Conservation (phyloP, 2,888 invertebrate genomes). For the Autographa gamma region DNA sequence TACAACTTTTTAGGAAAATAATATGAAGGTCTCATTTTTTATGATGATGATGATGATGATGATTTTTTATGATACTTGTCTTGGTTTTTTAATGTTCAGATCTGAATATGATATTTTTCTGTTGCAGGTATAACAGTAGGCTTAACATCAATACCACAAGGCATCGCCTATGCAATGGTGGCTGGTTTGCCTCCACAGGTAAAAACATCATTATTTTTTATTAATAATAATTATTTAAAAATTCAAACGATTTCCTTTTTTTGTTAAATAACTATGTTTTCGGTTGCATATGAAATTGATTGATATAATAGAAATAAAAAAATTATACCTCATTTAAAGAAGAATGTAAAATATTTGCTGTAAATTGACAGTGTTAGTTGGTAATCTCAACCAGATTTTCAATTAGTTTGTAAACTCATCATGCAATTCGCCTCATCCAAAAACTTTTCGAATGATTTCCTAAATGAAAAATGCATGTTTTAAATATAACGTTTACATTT, state of each 20-base stretch:
- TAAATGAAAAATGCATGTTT: neutral
- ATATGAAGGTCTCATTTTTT: too few species aligned
- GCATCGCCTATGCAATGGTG: conserved; percentile 94
- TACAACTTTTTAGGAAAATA: too few species aligned
- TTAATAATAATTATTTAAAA: too few species aligned
- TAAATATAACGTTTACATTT: conserved; percentile 25
- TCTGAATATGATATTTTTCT: neutral
- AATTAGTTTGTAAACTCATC: too few species aligned
- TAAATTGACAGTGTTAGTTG: too few species aligned
- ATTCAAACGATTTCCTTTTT: too few species aligned
- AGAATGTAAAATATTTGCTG: neutral
- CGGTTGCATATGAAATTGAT: too few species aligned
- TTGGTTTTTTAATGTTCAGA: neutral
- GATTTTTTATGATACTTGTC: too few species aligned
- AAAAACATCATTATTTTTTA: conserved; percentile 71
- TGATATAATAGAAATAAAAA: too few species aligned
- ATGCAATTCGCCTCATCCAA: neutral
- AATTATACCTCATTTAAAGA: neutral
- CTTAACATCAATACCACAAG: conserved; percentile 94
- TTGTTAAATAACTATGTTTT: too few species aligned
- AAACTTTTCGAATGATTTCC: neutral
- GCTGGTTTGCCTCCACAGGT: conserved; percentile 93
- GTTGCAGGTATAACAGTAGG: conserved; percentile 92
- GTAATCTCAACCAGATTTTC: too few species aligned
- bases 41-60: too few species aligned